Conservation (phyloP, 2,113 vertebrate species). For the Anas platyrhynchos region DNA sequence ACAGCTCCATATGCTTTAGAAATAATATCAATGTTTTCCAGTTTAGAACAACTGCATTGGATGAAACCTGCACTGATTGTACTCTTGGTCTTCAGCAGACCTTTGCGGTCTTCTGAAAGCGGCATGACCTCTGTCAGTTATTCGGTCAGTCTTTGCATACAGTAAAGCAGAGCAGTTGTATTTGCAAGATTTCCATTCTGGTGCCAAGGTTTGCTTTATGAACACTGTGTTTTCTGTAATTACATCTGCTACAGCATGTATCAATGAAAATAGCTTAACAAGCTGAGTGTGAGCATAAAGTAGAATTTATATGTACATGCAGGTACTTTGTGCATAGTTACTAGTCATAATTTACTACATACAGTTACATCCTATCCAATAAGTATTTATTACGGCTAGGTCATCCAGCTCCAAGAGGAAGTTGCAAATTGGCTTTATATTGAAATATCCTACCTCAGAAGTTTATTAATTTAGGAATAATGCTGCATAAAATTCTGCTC, state of each 20-base stretch:
- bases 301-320: not conserved
- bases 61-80: not conserved
- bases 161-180: not conserved
- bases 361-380: not conserved
- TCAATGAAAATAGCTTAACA: not conserved
- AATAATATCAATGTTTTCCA: not conserved
- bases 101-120: not conserved
- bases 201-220: not conserved
- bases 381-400: not conserved
- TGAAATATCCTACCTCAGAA: not conserved
- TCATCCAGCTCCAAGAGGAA: not conserved
- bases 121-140: accelerated
- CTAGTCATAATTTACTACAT: not conserved
- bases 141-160: not conserved
- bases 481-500: not conserved
- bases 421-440: not conserved
- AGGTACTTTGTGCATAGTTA: not conserved
- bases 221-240: not conserved
- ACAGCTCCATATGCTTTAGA: slow-evolving; percentile 31
- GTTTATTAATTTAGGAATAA: not conserved
- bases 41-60: not conserved
- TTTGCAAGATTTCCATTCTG: not conserved
- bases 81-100: not conserved
- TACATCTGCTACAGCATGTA: not conserved
- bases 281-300: not conserved